phyloP scores from a whole-genome alignment of 2,113 vertebrate genomes.

The Cyprinus carpio region DNA sequence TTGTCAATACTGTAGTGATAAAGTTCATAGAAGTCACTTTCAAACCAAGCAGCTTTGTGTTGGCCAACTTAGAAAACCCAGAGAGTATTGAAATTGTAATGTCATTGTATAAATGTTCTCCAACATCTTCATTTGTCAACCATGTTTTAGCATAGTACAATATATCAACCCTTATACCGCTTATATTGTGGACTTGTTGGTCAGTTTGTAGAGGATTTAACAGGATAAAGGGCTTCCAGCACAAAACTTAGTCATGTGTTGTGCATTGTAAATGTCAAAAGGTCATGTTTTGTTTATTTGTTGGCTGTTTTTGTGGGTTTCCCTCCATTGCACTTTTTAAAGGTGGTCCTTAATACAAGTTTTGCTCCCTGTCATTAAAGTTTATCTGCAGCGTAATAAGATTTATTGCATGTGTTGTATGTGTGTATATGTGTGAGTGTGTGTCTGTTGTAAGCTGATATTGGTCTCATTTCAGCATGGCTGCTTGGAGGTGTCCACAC shows the following conservation, averaged over 20 bases:
- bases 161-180: neutral
- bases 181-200: neutral
- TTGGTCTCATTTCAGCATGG: constrained; percentile 32
- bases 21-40: too few relatives aligned
- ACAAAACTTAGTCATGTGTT: neutral
- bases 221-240: neutral
- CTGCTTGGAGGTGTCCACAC: constrained; percentile 7
- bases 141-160: too few relatives aligned
- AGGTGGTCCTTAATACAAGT: constrained; percentile 7
- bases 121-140: too few relatives aligned
- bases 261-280: neutral
- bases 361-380: constrained; percentile 25
- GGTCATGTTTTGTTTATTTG: neutral
- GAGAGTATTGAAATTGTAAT: too few relatives aligned
- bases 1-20: too few relatives aligned
- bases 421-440: constrained; percentile 36
- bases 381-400: constrained; percentile 20
- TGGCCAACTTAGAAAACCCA: too few relatives aligned
- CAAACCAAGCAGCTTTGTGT: too few relatives aligned
- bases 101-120: too few relatives aligned
- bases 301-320: neutral
- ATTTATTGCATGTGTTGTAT: constrained; percentile 19
- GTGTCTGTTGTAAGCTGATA: constrained; percentile 28
- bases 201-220: neutral
- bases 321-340: neutral